Percentiles rank a stretch among this genome's conserved stretches.
These are phyloP conservation scores for Petrophora chlorosata DNA, from an alignment of 2,888 invertebrate genomes.

Conservation along the genomic window DNA sequence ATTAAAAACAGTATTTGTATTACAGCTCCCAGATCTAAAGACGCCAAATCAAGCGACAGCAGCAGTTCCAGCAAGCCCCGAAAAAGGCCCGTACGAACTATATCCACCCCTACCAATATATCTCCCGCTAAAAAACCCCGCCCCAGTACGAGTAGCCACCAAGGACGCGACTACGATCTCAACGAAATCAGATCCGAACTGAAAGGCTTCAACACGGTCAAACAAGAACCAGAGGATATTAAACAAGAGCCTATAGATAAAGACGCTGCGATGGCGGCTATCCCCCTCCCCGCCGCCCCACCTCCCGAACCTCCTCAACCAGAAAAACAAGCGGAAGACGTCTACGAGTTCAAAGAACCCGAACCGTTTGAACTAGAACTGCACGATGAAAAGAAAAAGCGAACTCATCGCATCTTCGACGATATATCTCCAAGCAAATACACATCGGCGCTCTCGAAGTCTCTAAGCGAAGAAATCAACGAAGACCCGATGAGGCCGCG, in stretches of 20 bases:
- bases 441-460: slow-evolving; percentile 72
- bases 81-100: slow-evolving; percentile 65
- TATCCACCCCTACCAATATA: slow-evolving; percentile 60
- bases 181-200: slow-evolving; percentile 93
- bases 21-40: slow-evolving; percentile 66
- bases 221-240: slow-evolving; percentile 73
- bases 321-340: slow-evolving; percentile 84
- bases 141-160: slow-evolving; percentile 52
- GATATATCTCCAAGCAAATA: slow-evolving; percentile 80
- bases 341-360: slow-evolving; percentile 95
- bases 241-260: slow-evolving; percentile 62
- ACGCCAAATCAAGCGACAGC: slow-evolving; percentile 71
- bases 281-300: slow-evolving; percentile 39
- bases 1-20: slow-evolving; percentile 12
- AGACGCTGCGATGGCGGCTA: slow-evolving; percentile 42
- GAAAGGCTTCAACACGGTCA: slow-evolving; percentile 87
- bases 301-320: slow-evolving; percentile 52
- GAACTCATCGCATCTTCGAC: slow-evolving; percentile 78
- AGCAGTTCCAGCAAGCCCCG: slow-evolving; percentile 72
- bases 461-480: slow-evolving; percentile 83
- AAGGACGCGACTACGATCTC: slow-evolving; percentile 89
- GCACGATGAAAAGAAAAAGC: slow-evolving; percentile 82
- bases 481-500: slow-evolving; percentile 66
- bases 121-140: slow-evolving; percentile 71
- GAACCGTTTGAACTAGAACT: slow-evolving; percentile 94